Percentiles rank a stretch among this genome's conserved stretches.
Conservation (phyloP, 2,797 vertebrate species). For the Xiphorhynchus erythropygius region DNA sequence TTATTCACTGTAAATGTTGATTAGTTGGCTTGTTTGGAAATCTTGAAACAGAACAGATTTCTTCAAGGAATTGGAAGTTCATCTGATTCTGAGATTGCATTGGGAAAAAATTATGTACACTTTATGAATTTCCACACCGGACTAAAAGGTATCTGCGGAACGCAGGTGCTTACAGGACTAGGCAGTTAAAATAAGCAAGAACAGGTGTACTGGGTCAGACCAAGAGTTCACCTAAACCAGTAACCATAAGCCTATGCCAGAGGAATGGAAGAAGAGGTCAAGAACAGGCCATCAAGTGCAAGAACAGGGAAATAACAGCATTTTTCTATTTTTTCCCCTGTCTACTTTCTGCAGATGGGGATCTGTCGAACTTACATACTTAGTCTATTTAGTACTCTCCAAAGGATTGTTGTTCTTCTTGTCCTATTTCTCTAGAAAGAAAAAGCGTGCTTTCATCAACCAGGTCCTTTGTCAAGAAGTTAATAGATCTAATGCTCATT, state of each 20-base stretch:
- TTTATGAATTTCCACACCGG: neutral
- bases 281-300: neutral
- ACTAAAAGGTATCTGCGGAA: neutral
- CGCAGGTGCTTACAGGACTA: neutral
- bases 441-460: neutral
- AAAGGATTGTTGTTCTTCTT: neutral
- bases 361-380: neutral
- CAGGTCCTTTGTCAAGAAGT: neutral
- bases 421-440: neutral
- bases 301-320: neutral
- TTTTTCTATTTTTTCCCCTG: neutral
- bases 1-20: neutral
- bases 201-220: neutral
- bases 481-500: neutral
- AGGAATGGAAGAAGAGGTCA: neutral
- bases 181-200: neutral
- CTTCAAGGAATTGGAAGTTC: neutral
- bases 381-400: neutral
- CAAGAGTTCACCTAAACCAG: neutral
- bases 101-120: neutral
- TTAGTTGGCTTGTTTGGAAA: neutral
- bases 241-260: neutral
- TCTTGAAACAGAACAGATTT: neutral
- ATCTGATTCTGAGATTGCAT: neutral
- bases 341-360: neutral